These are phyloP conservation scores for Danio albolineatus DNA, from an alignment of 2,797 vertebrate genomes.

Conservation along the genomic window DNA sequence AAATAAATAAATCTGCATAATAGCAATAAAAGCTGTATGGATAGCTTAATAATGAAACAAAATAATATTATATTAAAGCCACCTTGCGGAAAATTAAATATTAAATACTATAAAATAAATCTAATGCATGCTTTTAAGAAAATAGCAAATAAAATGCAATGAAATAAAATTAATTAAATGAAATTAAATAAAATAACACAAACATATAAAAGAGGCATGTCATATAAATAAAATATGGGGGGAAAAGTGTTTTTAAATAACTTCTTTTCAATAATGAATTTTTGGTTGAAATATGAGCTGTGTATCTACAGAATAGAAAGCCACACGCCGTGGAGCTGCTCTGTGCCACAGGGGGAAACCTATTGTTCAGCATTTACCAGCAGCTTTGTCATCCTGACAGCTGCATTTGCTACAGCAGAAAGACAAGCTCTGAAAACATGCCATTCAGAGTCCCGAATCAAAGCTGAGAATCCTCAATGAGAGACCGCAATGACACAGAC, in stretches of 20 bases:
- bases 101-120: too few species aligned
- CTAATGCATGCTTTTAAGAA: too few species aligned
- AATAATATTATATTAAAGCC: too few species aligned
- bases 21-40: too few species aligned
- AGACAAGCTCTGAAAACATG: slow-evolving; percentile 35
- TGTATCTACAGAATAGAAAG: slow-evolving; percentile 17
- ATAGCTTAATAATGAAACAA: too few species aligned
- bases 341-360: slow-evolving; percentile 31
- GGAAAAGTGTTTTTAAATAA: too few species aligned
- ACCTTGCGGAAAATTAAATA: too few species aligned
- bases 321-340: slow-evolving; percentile 21
- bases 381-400: slow-evolving; percentile 61
- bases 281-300: not conserved
- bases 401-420: slow-evolving; percentile 54
- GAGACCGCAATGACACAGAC: slow-evolving; percentile 47
- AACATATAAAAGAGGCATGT: too few species aligned
- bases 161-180: not conserved
- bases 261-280: not conserved
- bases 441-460: slow-evolving; percentile 47
- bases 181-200: not conserved
- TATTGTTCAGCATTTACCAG: slow-evolving; percentile 57
- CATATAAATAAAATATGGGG: not conserved
- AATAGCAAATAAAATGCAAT: too few species aligned
- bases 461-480: slow-evolving; percentile 40
- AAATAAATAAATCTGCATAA: too few species aligned